Conservation (phyloP, 2,888 invertebrate genomes). For the Gymnocheta viridis region DNA sequence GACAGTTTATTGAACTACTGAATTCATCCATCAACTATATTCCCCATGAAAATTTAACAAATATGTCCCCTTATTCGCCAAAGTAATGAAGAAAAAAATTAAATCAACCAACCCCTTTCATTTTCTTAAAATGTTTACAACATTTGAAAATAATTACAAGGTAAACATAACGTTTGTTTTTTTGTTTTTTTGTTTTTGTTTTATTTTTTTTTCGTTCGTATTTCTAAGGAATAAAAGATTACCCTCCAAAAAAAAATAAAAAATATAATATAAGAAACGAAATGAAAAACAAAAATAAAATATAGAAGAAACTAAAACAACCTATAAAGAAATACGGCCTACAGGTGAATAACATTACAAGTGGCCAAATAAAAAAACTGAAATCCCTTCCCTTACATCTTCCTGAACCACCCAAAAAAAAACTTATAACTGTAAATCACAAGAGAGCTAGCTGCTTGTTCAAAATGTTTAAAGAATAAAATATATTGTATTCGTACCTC, state of each 20-base stretch:
- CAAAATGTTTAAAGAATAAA: constrained; percentile 52
- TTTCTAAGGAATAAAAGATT: constrained; percentile 60
- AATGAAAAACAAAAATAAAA: constrained; percentile 37
- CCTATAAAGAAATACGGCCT: constrained; percentile 68
- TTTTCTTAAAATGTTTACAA: constrained; percentile 56
- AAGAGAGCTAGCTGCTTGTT: constrained; percentile 41
- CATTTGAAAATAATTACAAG: constrained; percentile 68
- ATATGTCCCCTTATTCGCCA: not conserved
- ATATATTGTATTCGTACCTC: constrained; percentile 24
- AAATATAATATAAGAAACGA: constrained; percentile 19
- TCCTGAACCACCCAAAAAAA: constrained; percentile 38
- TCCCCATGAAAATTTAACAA: constrained; percentile 9
- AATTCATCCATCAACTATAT: constrained; percentile 31
- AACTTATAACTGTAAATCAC: constrained; percentile 23
- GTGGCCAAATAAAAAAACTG: constrained; percentile 74
- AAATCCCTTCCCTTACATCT: too few species aligned
- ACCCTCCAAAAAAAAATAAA: constrained; percentile 51
- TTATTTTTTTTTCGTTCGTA: constrained; percentile 24
- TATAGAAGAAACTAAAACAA: constrained; percentile 54
- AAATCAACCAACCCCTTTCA: constrained; percentile 56
- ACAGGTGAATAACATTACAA: constrained; percentile 80
- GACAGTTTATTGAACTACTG: constrained; percentile 66
- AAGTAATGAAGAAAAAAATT: constrained; percentile 12
- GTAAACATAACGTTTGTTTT: constrained; percentile 58
- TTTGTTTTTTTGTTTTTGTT: constrained; percentile 33